Base-by-base conservation (phyloP, 2,888 invertebrate species). In the Ischnus inquisitorius region DNA sequence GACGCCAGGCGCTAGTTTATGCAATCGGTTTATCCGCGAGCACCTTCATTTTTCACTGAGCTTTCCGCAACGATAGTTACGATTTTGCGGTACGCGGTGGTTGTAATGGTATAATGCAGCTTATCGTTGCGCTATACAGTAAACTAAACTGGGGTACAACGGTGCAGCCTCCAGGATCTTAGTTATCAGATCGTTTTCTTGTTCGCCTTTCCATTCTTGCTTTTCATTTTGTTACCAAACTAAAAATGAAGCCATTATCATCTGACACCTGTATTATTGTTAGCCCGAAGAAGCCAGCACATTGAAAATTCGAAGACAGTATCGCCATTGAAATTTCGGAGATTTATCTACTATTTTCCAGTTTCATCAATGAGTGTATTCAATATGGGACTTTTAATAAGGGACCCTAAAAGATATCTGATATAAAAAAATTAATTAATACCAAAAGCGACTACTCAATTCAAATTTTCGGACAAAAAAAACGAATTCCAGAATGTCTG, bases 1-100 rank as follows among this genome's bases (percentile, higher is more conserved):
- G 80, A 80, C 83, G 83, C 83, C 79, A 79, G 83, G 79, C 83
- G 83, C 79, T 79, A 83, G 79, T 83, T 83, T 83, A 83, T 83
- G 83, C 83, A 79, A 83, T 83, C 68, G 83, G 69, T 76, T 83
- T 79, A 75, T 83, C 71, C 62, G 65, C 75, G 65, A 79, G 79
- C 62, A 67, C 82, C 82, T 82, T 82, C 74, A 79, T 82, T 82
- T 82, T 82, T 79, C 74, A 82, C 51, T 25, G 72, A 34, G 78
- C 78, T 79, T 72, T 78, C 74, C 68, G 72, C 82, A 79, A 78
- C 78, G 78, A 82, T 72, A 67, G 48, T 60, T 78, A 79, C 74
- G 65, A 39, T 60, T 68, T 72, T 77, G 82, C 71, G 74, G 78
- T 78, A 68, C 69, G 51, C 43, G 67, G 34, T 68, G 51, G 60